A percentile compares a stretch with the other conserved stretches of the same genome.
These are phyloP conservation scores for Peromyscus maniculatus DNA, from an alignment of 2,113 vertebrate genomes.

Conservation along the genomic window DNA sequence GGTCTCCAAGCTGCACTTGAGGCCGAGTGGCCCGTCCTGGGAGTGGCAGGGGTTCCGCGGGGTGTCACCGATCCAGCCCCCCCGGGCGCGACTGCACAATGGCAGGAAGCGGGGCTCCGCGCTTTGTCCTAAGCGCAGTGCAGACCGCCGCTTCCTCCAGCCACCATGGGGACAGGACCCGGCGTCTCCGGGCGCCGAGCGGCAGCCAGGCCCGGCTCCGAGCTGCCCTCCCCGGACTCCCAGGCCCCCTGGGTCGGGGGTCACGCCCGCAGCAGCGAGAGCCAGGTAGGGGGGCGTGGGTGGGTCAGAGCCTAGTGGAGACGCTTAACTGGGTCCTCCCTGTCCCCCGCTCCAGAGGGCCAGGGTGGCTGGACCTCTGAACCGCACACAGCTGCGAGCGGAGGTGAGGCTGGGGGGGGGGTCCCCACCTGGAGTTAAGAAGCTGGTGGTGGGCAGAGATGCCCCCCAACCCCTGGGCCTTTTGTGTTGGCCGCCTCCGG, in stretches of 20 bases:
- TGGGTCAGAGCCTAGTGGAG: background rate
- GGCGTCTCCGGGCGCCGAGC: slow-evolving; percentile 74
- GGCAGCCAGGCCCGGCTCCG: background rate
- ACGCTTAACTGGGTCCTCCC: background rate
- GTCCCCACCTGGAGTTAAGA: background rate
- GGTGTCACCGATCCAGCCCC: background rate
- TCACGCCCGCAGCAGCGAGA: background rate
- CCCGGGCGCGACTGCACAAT: slow-evolving; percentile 76
- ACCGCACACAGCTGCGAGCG: background rate
- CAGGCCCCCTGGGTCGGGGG: background rate
- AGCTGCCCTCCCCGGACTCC: background rate
- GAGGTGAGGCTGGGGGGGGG: too few relatives aligned
- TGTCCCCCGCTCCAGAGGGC: background rate
- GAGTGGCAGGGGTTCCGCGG: background rate
- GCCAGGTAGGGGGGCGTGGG: slow-evolving; percentile 57
- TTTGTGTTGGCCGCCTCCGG: slow-evolving; percentile 37
- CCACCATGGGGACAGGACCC: slow-evolving; percentile 80
- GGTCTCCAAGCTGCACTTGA: background rate
- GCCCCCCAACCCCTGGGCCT: background rate
- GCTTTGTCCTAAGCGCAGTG: slow-evolving; percentile 71
- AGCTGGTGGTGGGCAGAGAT: background rate
- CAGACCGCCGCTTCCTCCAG: slow-evolving; percentile 70
- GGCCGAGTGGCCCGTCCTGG: background rate
- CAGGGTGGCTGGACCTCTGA: too few relatives aligned
- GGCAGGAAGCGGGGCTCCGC: slow-evolving; percentile 79